Conservation (phyloP, 2,888 invertebrate genomes). For the Mimachlamys varia region DNA sequence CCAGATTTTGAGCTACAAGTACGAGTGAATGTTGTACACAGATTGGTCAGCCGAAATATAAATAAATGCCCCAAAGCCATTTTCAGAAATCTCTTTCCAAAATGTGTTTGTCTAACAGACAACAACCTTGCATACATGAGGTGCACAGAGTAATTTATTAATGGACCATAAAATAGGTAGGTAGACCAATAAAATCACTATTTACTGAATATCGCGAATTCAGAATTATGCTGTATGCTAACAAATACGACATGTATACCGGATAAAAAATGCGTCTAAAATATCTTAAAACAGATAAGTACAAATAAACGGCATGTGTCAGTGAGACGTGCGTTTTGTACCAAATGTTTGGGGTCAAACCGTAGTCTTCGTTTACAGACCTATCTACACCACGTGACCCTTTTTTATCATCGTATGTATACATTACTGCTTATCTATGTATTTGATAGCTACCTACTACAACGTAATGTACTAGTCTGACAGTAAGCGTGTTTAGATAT, state of each 20-base stretch:
- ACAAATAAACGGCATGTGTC: slow-evolving; percentile 8
- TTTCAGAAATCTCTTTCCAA: too few relatives aligned
- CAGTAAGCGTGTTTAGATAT: not conserved
- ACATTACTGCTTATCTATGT: not conserved
- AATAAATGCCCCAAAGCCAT: too few relatives aligned
- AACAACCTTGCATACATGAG: too few relatives aligned
- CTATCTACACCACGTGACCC: not conserved
- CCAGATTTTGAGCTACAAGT: too few relatives aligned
- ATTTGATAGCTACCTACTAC: not conserved
- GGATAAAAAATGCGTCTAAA: not conserved
- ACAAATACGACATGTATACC: not conserved
- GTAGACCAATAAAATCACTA: too few relatives aligned
- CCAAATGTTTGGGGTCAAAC: not conserved
- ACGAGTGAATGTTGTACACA: too few relatives aligned
- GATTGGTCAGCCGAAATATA: too few relatives aligned
- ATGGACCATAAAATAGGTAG: too few relatives aligned
- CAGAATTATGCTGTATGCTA: not conserved
- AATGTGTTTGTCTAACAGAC: too few relatives aligned
- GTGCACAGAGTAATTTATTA: too few relatives aligned
- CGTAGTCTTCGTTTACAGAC: not conserved
- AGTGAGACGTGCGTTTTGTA: not conserved
- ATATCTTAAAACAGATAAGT: not conserved
- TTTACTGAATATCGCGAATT: too few relatives aligned
- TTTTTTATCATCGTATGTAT: not conserved
- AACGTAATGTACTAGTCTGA: not conserved